Evolutionary conservation across 1,140 invertebrate genomes (phyloP).

Genomic region (Drosophila simulans): DNA sequence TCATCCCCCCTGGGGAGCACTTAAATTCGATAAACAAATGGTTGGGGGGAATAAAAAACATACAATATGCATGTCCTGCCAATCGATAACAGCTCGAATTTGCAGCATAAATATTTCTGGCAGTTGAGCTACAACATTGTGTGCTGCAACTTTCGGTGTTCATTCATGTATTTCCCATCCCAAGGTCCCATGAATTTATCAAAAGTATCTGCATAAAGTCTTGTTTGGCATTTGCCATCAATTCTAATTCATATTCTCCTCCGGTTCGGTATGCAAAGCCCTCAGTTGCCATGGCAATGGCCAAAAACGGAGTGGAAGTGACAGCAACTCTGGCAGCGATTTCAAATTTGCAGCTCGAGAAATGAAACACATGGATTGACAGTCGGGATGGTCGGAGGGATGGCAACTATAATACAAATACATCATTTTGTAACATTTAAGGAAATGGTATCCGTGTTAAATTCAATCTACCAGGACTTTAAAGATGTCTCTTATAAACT

Average conservation of each 20-base stretch:
- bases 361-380: conserved; percentile 6
- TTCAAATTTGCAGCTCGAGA: conserved; percentile 24
- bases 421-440: neutral
- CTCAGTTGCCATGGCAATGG: conserved; percentile 4
- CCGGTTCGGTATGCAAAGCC: conserved; percentile 1
- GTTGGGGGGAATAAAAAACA: conserved; percentile 3
- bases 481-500: no score
- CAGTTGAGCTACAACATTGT: neutral
- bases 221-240: conserved; percentile 34
- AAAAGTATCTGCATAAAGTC: conserved; percentile 57
- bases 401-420: neutral
- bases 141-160: conserved; percentile 11
- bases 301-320: conserved; percentile 11
- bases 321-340: conserved; percentile 24
- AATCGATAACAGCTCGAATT: conserved; percentile 28
- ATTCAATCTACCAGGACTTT: no score
- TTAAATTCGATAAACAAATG: conserved; percentile 59
- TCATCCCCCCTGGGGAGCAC: conserved; percentile 32
- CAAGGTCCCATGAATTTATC: conserved; percentile 41
- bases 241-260: conserved; percentile 50
- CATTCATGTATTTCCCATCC: conserved; percentile 9
- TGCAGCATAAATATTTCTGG: conserved; percentile 15
- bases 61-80: conserved; percentile 22
- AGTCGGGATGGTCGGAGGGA: neutral
- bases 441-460: no score